These are phyloP conservation scores for Alentia gelatinosa DNA, from an alignment of 2,888 invertebrate genomes.

Conservation along the genomic window DNA sequence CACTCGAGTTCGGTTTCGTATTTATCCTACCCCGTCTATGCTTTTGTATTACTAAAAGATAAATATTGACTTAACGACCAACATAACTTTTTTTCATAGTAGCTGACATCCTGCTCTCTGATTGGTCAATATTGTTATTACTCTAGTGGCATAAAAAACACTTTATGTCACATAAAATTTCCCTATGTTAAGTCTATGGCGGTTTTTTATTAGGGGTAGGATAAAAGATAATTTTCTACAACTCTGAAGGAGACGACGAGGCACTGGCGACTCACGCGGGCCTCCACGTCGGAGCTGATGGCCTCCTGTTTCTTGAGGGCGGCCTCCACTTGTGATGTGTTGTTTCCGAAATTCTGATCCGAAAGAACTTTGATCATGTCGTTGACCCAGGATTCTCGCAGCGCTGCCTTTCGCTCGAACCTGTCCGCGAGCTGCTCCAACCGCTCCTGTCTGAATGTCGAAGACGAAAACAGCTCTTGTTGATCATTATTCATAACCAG, in stretches of 20 bases:
- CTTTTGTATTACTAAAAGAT: no score
- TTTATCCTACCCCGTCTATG: no score
- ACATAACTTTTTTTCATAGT: no score
- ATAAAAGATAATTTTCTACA: neutral
- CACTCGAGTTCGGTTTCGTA: no score
- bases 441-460: slow-evolving; percentile 87
- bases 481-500: no score
- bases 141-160: no score
- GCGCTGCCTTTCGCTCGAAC: slow-evolving; percentile 95
- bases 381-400: slow-evolving; percentile 96
- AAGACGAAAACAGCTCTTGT: no score
- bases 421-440: slow-evolving; percentile 96
- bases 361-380: slow-evolving; percentile 97
- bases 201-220: neutral
- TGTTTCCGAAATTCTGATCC: slow-evolving; percentile 85
- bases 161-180: no score
- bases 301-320: slow-evolving; percentile 99
- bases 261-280: slow-evolving; percentile 84
- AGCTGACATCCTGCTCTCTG: no score
- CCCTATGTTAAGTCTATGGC: no score
- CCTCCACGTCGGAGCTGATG: slow-evolving; percentile 96
- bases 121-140: no score
- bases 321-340: slow-evolving; percentile 95
- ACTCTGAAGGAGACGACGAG: neutral
- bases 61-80: no score